These are phyloP conservation scores for Eucriotettix oculatus DNA, from an alignment of 2,888 invertebrate species.

Conservation along the genomic window DNA sequence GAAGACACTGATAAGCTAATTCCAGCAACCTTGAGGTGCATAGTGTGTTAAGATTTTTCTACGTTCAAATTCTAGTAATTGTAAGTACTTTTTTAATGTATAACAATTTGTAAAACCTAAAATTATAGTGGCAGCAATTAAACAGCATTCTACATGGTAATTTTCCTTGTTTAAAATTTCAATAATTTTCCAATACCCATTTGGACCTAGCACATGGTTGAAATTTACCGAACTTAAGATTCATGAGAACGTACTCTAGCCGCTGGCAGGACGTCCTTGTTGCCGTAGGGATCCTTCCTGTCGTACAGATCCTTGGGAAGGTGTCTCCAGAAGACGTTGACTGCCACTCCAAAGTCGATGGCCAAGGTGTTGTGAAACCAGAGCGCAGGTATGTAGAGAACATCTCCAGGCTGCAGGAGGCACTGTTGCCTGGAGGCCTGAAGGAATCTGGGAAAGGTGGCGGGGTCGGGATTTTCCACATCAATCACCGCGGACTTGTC, in stretches of 20 bases:
- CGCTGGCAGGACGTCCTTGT: constrained; percentile 31
- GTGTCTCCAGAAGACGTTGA: constrained; percentile 37
- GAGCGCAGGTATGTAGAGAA: constrained; percentile 36
- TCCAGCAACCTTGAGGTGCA: too few relatives aligned
- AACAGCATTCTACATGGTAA: too few relatives aligned
- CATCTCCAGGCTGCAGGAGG: constrained; percentile 28
- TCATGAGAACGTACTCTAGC: constrained; percentile 18
- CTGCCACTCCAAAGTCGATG: constrained; percentile 29
- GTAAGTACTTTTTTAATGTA: too few relatives aligned
- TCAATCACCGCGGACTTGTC: constrained; percentile 34
- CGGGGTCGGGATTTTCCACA: constrained; percentile 28
- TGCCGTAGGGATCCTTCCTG: constrained; percentile 34
- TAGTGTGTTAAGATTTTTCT: too few relatives aligned
- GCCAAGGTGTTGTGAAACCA: constrained; percentile 38
- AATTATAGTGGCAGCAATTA: too few relatives aligned
- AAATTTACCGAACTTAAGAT: too few relatives aligned
- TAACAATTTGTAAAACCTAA: too few relatives aligned
- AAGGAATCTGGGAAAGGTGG: constrained; percentile 27
- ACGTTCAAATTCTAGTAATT: too few relatives aligned
- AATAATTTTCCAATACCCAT: too few relatives aligned
- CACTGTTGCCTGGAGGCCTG: constrained; percentile 25
- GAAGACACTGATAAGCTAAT: too few relatives aligned
- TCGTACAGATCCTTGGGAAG: constrained; percentile 28
- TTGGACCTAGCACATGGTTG: too few relatives aligned
- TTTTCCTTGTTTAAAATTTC: too few relatives aligned